phyloP scores from a whole-genome alignment of 1,140 invertebrate species.

The Solen grandis region DNA sequence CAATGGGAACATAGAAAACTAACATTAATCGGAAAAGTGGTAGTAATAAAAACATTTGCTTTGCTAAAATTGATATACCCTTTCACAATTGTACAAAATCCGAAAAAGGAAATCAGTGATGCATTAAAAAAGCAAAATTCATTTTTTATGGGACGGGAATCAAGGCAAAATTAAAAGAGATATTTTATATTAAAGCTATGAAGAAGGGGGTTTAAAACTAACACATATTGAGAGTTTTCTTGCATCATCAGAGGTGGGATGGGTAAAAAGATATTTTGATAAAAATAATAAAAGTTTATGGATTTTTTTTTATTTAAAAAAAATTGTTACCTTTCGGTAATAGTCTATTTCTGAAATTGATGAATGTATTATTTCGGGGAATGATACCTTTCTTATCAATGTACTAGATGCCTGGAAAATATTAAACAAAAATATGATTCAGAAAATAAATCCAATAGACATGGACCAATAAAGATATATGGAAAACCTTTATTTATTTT shows the following conservation, averaged over 20 bases:
- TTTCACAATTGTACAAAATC: background rate
- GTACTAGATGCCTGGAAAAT: background rate
- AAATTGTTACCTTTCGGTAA: background rate
- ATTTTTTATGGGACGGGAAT: slow-evolving; percentile 8
- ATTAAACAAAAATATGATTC: background rate
- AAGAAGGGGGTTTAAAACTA: slow-evolving; percentile 14
- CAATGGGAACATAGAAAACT: slow-evolving; percentile 11
- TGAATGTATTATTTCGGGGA: too few species aligned
- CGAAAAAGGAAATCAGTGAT: background rate
- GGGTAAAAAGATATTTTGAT: background rate
- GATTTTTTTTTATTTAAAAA: background rate
- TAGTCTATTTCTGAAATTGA: too few species aligned
- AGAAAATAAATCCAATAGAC: background rate
- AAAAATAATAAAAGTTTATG: background rate
- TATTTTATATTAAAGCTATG: background rate
- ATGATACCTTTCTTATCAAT: too few species aligned
- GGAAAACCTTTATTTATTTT: background rate
- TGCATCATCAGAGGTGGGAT: background rate
- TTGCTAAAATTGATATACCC: background rate
- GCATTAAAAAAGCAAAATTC: background rate
- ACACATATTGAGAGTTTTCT: background rate
- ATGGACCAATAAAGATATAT: background rate
- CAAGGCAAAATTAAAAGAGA: too few species aligned
- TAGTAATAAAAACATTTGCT: too few species aligned
- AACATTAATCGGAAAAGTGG: slow-evolving; percentile 10